Conservation (phyloP, 1,140 invertebrate genomes). For the Tetragnatha versicolor region DNA sequence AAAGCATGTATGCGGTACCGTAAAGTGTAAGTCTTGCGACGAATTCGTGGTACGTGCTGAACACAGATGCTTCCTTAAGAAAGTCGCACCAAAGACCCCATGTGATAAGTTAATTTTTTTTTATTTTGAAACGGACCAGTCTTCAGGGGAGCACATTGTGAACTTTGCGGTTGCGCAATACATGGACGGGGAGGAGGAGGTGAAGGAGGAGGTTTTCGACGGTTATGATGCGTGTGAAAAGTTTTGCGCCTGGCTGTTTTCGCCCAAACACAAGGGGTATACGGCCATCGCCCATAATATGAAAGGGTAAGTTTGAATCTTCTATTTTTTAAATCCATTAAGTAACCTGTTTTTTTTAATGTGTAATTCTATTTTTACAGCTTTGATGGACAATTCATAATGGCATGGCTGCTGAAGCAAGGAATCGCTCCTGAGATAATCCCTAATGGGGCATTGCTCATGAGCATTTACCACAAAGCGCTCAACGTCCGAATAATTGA, state of each 20-base stretch:
- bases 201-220: too few relatives aligned
- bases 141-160: not conserved
- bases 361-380: too few relatives aligned
- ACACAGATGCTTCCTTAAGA: not conserved
- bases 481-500: slow-evolving; percentile 31
- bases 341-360: not conserved
- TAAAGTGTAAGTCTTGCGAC: not conserved
- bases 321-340: not conserved
- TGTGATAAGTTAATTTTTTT: not conserved
- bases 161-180: not conserved
- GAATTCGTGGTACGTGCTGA: not conserved
- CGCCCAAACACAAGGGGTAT: too few relatives aligned
- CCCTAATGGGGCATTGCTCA: slow-evolving; percentile 28
- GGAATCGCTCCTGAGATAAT: slow-evolving; percentile 35
- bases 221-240: too few relatives aligned
- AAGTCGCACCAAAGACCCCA: not conserved
- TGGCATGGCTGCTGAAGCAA: too few relatives aligned
- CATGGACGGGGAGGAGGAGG: not conserved
- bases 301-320: not conserved
- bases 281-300: too few relatives aligned
- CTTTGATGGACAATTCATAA: too few relatives aligned
- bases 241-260: too few relatives aligned
- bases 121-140: slow-evolving; percentile 14
- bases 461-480: not conserved
- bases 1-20: not conserved